Evolutionary conservation across 2,888 invertebrate genomes (phyloP), one percentile per base, ranked within the genome.

Genomic region (Tenthredo distinguenda): DNA sequence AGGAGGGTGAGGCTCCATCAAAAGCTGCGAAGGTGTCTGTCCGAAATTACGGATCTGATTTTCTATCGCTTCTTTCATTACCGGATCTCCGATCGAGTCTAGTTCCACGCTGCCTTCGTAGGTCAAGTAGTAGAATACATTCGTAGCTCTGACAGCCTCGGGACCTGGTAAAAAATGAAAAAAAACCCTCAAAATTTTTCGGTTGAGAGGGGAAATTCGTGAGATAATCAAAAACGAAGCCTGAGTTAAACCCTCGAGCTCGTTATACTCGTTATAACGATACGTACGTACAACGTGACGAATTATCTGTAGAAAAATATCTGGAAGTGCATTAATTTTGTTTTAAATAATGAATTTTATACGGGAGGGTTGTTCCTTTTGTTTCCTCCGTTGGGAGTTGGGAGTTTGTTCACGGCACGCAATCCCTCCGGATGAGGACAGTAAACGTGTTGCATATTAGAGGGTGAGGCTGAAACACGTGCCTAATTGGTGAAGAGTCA

Each of bases 121-220:
- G 0, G 99, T 99, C 87, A 99, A 95, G 94, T 99, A 99, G 94
- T 99, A 99, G 95, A 99, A 99, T 26, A 99, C 99, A 94, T 99
- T 99, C 21, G 99, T 99, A 1, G 99, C 99, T 84, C 99, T 95
- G 58, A 99, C 96, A 1, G 99, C 99, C 94, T 99, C 99, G 0
- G 99, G 99, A 68, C 99, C 97, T 97, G 82, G 2, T 62, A 26
- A 26, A 26, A 26, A 26, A 26, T 3, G 4, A 26, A 26, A 26
- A 62, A 62, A 26, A 7, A 21, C 31, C 18, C 7, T 12, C 2
- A 34, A 68, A 18, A 21, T 68, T 68, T 34, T 34, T 34, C 2
- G 2, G 2, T 4, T 4, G 2, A 0, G 34, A 34, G 65, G 12
- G n/a, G 18, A 71, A 43, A 74, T 74, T 21, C 4, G 21, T 5